Conservation (phyloP, 2,797 vertebrate species). For the Amblyopsis hoosieri region DNA sequence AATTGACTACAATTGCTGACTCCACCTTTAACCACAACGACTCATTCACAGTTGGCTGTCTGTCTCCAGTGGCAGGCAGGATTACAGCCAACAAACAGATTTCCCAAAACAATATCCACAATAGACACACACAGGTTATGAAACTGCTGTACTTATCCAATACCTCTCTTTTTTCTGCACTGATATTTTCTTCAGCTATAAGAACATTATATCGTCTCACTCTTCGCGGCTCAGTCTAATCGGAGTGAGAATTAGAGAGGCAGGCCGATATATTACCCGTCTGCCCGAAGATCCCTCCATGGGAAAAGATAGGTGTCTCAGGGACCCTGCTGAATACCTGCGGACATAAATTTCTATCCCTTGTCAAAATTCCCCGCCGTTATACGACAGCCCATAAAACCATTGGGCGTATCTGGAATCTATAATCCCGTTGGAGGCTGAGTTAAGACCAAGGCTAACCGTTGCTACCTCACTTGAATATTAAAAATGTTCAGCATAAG, state of each 20-base stretch:
- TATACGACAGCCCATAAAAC: constrained; percentile 22
- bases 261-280: constrained; percentile 31
- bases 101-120: too few relatives aligned
- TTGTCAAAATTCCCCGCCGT: constrained; percentile 24
- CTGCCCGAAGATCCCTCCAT: background rate
- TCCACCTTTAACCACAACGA: constrained; percentile 9
- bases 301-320: constrained; percentile 8
- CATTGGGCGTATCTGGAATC: constrained; percentile 16
- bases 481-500: too few relatives aligned
- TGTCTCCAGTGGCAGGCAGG: constrained; percentile 11
- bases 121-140: background rate
- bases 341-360: constrained; percentile 23
- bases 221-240: constrained; percentile 40
- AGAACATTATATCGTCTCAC: constrained; percentile 18
- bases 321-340: constrained; percentile 22
- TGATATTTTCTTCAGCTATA: constrained; percentile 21
- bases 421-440: constrained; percentile 20
- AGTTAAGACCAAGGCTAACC: constrained; percentile 25
- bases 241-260: constrained; percentile 29
- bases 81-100: background rate
- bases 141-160: background rate
- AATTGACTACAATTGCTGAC: background rate
- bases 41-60: too few relatives aligned
- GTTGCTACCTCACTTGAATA: background rate
- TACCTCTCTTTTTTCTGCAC: constrained; percentile 14